Base-by-base conservation (phyloP, 1,140 invertebrate genomes). In the Camponotus floridanus region DNA sequence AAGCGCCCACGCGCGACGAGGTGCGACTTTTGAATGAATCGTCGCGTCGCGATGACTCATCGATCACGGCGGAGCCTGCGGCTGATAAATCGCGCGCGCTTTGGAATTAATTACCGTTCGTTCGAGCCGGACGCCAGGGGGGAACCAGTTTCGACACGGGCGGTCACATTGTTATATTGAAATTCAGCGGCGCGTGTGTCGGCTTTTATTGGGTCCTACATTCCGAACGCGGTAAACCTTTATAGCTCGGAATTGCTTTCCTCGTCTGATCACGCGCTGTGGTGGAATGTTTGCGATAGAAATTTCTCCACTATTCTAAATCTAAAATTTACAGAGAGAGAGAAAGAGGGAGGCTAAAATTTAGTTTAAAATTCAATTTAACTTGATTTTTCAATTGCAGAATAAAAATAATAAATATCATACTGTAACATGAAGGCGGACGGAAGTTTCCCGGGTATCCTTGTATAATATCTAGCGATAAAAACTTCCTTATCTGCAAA, bases 21-120 rank as follows among this genome's bases (percentile, higher is more conserved):
- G 71, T 59, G 57, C 62, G 83, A 88, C 87, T 89, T 88, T 89
- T 89, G 68, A 88, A 88, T 86, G 83, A 86, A 86, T 65, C 81
- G 71, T 65, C 79, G 73, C 79, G 33, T 31, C 45, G 68, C n/a
- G 86, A 59, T 86, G 87, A 88, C 74, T 89, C 88, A 89, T 74
- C 81, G 59, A 88, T 88, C 78, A 31, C 70, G 55, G 15, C 39
- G 33, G 68, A 31, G 18, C 74, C 42, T 31, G 76, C 65, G 48
- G 26, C 45, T 45, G 18, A 76, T 57, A 71, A 64, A 65, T 83
- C 79, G 48, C 33, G 67, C 68, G 15, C 55, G 68, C 36, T 81
- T 80, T 21, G 65, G 68, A 83, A 83, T 74, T 83, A 73, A 83
- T 83, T 83, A 70, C 79, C 55, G 39, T 39, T 64, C 62, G 67